These are phyloP conservation scores for Radopholus similis DNA, from an alignment of 1,140 invertebrate species.

Conservation along the genomic window DNA sequence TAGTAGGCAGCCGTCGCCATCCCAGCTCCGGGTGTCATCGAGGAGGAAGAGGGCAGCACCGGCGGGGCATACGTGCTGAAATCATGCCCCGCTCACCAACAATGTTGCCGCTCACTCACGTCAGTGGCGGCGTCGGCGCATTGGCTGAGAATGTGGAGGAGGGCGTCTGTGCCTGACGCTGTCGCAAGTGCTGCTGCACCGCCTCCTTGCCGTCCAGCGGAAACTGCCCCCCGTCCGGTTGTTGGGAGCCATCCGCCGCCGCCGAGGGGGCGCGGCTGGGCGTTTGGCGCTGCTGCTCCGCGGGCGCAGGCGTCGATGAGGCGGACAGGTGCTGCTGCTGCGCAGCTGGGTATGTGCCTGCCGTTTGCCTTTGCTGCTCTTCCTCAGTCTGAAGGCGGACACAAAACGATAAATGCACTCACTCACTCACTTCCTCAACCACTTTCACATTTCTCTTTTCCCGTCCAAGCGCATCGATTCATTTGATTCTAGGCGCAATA, in stretches of 20 bases:
- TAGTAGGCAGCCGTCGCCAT: no score
- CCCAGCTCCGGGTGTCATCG: neutral
- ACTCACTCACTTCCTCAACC: neutral
- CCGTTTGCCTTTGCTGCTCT: conserved; percentile 3
- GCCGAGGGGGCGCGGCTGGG: conserved; percentile 7
- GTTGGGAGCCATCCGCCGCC: conserved; percentile 1
- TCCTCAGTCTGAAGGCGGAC: neutral
- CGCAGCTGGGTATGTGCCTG: neutral
- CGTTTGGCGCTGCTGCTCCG: neutral
- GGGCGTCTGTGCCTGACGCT: conserved; percentile 16
- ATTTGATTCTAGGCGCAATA: neutral
- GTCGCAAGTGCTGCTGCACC: conserved; percentile 4
- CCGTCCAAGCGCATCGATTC: no score
- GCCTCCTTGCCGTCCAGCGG: neutral
- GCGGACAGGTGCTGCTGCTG: neutral
- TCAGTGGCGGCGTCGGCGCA: conserved; percentile 32
- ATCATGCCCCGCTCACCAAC: neutral
- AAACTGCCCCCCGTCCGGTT: conserved; percentile 13
- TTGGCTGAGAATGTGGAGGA: conserved; percentile 16
- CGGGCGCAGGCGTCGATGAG: neutral
- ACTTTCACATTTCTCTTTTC: neutral
- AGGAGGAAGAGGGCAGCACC: neutral
- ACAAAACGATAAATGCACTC: neutral
- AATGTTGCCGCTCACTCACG: conserved; percentile 18
- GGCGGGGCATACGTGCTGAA: neutral